phyloP scores from a whole-genome alignment of 2,888 invertebrate species.

The Sthenelais limicola region DNA sequence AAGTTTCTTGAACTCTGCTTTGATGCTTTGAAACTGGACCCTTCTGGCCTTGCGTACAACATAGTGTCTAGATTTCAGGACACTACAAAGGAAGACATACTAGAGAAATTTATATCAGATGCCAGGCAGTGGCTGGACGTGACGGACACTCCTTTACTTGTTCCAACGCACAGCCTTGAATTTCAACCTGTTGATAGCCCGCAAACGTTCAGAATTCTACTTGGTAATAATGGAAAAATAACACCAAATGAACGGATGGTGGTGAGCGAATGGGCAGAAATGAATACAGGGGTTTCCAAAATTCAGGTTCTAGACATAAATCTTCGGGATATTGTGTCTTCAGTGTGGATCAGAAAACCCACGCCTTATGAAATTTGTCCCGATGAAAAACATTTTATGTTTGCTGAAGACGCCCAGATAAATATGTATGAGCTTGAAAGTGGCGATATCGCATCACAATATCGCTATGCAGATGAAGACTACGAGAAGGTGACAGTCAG shows the following conservation, averaged over 20 bases:
- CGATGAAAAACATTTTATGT: conserved; percentile 29
- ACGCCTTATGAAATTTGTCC: conserved; percentile 32
- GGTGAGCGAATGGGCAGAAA: conserved; percentile 39
- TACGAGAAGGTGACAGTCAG: conserved; percentile 35
- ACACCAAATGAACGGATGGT: conserved; percentile 29
- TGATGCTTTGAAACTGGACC: conserved; percentile 42
- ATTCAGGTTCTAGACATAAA: conserved; percentile 39
- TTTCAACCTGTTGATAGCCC: conserved; percentile 40
- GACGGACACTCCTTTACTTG: conserved; percentile 39
- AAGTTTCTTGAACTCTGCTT: conserved; percentile 46
- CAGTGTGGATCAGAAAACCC: conserved; percentile 4
- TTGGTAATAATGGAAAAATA: conserved; percentile 43
- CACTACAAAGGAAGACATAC: neutral
- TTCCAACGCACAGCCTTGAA: conserved; percentile 42
- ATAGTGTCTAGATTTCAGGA: conserved; percentile 27
- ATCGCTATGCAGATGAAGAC: neutral
- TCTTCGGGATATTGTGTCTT: conserved; percentile 35
- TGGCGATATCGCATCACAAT: conserved; percentile 29
- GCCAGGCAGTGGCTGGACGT: conserved; percentile 36
- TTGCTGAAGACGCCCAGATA: conserved; percentile 15
- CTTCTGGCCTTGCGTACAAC: conserved; percentile 39
- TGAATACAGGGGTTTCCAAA: neutral
- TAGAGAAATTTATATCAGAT: conserved; percentile 27
- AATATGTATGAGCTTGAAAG: conserved; percentile 43
- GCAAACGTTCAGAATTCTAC: conserved; percentile 34